phyloP scores from a whole-genome alignment of 2,113 vertebrate species.

The Heterochromis multidens region DNA sequence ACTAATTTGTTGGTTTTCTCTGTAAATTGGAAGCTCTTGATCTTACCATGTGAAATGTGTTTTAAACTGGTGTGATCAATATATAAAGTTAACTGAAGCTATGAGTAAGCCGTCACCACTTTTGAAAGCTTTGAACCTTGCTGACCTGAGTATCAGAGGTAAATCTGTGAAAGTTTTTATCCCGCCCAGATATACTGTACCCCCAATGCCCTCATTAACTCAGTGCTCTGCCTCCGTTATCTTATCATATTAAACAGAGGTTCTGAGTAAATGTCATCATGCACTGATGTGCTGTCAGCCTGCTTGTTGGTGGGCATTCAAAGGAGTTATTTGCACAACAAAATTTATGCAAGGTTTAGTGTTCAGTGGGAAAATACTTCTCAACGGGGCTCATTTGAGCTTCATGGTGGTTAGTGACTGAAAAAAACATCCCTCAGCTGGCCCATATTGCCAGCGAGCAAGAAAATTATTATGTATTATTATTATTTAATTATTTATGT shows the following conservation, averaged over 20 bases:
- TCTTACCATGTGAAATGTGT: not conserved
- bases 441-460: not conserved
- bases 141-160: constrained; percentile 35
- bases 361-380: not conserved
- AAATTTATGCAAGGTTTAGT: not conserved
- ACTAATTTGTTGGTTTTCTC: not conserved
- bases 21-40: not conserved
- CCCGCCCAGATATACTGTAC: constrained; percentile 46
- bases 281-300: constrained; percentile 47
- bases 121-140: constrained; percentile 28
- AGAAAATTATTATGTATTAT: too few relatives aligned
- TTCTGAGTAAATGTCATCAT: constrained; percentile 59
- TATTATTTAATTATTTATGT: too few relatives aligned
- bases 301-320: constrained; percentile 35
- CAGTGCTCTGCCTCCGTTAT: constrained; percentile 60
- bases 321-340: not conserved
- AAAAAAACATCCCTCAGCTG: not conserved
- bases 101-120: not conserved
- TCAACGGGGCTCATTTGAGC: not conserved
- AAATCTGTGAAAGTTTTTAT: constrained; percentile 54
- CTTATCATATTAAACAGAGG: constrained; percentile 69
- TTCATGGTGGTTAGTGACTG: not conserved
- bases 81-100: not conserved
- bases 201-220: constrained; percentile 58
- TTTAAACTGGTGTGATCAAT: too few relatives aligned